A percentile compares a stretch with the other conserved stretches of the same genome.
phyloP scores from a whole-genome alignment of 2,888 invertebrate genomes.

The Drosophila falleni region DNA sequence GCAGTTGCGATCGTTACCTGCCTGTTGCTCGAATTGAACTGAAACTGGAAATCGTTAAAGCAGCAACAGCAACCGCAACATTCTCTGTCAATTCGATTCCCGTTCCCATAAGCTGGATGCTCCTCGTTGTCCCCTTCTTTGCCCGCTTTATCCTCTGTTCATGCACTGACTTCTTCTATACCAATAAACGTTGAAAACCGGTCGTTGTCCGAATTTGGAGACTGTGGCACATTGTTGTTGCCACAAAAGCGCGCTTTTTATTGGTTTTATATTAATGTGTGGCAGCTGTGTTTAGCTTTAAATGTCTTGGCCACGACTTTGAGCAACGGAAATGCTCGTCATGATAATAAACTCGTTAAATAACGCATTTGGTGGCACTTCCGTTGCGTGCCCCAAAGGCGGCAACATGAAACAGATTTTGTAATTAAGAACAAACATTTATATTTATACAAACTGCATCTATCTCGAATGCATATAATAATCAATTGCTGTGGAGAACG shows the following conservation, averaged over 20 bases:
- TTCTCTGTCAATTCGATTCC: conserved; percentile 64
- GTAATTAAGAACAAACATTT: conserved; percentile 64
- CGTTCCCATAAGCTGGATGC: conserved; percentile 72
- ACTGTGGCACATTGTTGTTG: conserved; percentile 75
- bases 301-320: conserved; percentile 28
- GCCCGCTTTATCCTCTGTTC: neutral
- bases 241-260: conserved; percentile 47
- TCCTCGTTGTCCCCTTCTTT: neutral
- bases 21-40: conserved; percentile 78
- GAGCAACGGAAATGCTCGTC: conserved; percentile 51
- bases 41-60: conserved; percentile 77
- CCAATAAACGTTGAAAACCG: conserved; percentile 53
- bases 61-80: conserved; percentile 19
- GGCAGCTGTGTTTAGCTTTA: conserved; percentile 67
- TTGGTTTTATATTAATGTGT: conserved; percentile 61
- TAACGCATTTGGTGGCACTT: conserved; percentile 30
- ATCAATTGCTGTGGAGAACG: conserved; percentile 98
- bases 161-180: conserved; percentile 11
- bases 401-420: conserved; percentile 34
- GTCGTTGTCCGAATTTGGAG: conserved; percentile 71
- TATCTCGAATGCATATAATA: conserved; percentile 92
- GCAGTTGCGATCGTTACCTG: conserved; percentile 62
- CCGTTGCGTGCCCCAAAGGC: conserved; percentile 25
- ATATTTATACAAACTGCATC: conserved; percentile 58
- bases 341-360: conserved; percentile 57